A percentile compares a stretch with the other conserved stretches of the same genome.
Evolutionary conservation across 2,797 vertebrate genomes (phyloP).

Genomic region (Sebastes cheni): DNA sequence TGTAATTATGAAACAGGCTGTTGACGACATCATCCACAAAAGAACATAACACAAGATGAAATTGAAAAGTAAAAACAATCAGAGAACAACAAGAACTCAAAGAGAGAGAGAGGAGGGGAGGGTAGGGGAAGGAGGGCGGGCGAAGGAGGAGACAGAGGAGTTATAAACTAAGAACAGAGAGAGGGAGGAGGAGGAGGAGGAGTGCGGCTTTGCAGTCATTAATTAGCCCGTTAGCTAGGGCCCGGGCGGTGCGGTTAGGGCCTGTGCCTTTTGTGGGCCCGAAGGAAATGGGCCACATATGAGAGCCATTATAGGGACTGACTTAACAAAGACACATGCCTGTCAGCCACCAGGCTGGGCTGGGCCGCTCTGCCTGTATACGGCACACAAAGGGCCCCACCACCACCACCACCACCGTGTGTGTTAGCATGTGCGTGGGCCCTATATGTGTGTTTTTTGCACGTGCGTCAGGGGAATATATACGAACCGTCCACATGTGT

Average conservation of each 20-base stretch:
- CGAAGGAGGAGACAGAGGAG: slow-evolving; percentile 57
- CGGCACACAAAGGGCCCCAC: slow-evolving; percentile 60
- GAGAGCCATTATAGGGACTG: slow-evolving; percentile 92
- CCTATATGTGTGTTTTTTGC: background rate
- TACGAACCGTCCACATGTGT: background rate
- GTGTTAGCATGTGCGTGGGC: slow-evolving; percentile 3
- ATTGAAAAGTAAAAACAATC: slow-evolving; percentile 44
- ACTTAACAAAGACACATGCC: slow-evolving; percentile 95
- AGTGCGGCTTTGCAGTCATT: slow-evolving; percentile 79
- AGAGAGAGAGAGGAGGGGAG: slow-evolving; percentile 11
- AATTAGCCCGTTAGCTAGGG: slow-evolving; percentile 83
- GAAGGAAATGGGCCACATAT: slow-evolving; percentile 92
- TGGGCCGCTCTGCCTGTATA: slow-evolving; percentile 66
- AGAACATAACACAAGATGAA: background rate
- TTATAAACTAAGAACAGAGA: slow-evolving; percentile 73
- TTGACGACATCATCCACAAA: background rate
- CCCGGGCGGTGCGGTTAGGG: slow-evolving; percentile 80
- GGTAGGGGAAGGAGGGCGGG: slow-evolving; percentile 6
- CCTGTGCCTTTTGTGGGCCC: slow-evolving; percentile 87
- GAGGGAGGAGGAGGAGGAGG: slow-evolving; percentile 59
- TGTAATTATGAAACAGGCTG: background rate
- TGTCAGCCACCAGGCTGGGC: slow-evolving; percentile 92
- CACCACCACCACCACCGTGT: slow-evolving; percentile 15
- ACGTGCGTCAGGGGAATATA: background rate
- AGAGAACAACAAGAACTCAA: slow-evolving; percentile 19